Conservation (phyloP, 1,140 invertebrate species). For the Aphelinus atriplicis region DNA sequence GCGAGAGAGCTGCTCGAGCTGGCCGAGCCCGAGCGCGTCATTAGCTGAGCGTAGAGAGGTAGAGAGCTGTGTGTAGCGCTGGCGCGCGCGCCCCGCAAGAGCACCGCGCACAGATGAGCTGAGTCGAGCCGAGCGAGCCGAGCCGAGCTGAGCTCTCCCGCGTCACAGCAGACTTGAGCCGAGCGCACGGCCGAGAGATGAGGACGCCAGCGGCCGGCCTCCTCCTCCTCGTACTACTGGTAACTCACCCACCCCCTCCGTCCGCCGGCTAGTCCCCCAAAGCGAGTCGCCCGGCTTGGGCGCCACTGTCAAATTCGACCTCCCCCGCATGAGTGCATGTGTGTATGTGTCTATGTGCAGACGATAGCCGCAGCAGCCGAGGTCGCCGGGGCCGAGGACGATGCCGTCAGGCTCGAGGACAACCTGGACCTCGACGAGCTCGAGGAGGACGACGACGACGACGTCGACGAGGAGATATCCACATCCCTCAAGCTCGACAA, state of each 20-base stretch:
- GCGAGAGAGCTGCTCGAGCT: background rate
- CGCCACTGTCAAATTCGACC: too few relatives aligned
- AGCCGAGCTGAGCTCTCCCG: background rate
- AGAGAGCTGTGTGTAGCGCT: background rate
- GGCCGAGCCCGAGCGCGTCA: background rate
- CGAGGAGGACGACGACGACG: slow-evolving; percentile 56
- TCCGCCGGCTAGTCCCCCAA: background rate
- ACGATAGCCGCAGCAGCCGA: background rate
- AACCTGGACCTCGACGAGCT: slow-evolving; percentile 49
- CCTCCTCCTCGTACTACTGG: slow-evolving; percentile 18
- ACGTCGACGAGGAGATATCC: slow-evolving; percentile 52
- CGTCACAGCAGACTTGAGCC: background rate
- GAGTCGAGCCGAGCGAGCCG: slow-evolving; percentile 8
- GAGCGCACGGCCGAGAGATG: background rate
- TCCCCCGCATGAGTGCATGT: too few relatives aligned
- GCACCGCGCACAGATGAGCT: too few relatives aligned
- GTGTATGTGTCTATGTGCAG: background rate
- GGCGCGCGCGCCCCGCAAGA: background rate
- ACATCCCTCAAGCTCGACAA: slow-evolving; percentile 9
- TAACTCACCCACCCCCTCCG: background rate
- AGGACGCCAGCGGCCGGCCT: slow-evolving; percentile 7
- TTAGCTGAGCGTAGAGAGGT: slow-evolving; percentile 17
- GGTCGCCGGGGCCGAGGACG: background rate
- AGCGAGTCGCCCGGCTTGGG: too few relatives aligned
- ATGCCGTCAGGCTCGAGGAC: slow-evolving; percentile 39